Evolutionary conservation across 2,888 invertebrate genomes (phyloP).

Genomic region (Caenorhabditis afra): DNA sequence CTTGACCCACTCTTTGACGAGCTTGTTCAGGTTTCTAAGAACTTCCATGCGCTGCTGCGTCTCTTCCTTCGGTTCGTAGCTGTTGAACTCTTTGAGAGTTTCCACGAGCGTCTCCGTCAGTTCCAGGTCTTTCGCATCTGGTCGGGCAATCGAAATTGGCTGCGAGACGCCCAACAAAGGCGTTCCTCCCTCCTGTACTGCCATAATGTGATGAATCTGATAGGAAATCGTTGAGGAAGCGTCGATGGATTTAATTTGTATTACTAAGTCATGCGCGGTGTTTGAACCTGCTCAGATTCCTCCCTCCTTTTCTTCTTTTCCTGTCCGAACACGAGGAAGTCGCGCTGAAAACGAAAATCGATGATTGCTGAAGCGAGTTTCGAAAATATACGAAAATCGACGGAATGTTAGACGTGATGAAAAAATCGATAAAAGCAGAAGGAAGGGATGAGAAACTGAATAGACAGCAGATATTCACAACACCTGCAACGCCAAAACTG

Average conservation of each 20-base stretch:
- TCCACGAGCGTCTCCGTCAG: slow-evolving; percentile 63
- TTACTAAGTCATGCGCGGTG: slow-evolving; percentile 43
- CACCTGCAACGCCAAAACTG: slow-evolving; percentile 2
- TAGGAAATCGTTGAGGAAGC: not conserved
- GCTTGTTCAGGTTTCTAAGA: slow-evolving; percentile 87
- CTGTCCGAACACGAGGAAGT: slow-evolving; percentile 17
- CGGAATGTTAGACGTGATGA: too few relatives aligned
- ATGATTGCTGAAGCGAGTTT: too few relatives aligned
- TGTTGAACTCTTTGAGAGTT: slow-evolving; percentile 66
- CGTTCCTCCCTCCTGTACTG: slow-evolving; percentile 35
- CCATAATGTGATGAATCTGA: slow-evolving; percentile 16
- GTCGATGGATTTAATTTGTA: not conserved
- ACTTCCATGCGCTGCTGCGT: slow-evolving; percentile 81
- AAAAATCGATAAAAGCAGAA: too few relatives aligned
- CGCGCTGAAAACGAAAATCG: slow-evolving; percentile 29
- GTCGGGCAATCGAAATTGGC: slow-evolving; percentile 72
- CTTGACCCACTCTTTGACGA: slow-evolving; percentile 95
- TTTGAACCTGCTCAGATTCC: slow-evolving; percentile 8
- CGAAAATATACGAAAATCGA: too few relatives aligned
- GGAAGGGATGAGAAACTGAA: not conserved
- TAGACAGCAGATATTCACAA: too few relatives aligned
- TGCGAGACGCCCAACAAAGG: slow-evolving; percentile 76
- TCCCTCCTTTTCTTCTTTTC: not conserved
- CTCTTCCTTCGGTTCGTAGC: slow-evolving; percentile 78
- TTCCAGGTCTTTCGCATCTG: slow-evolving; percentile 72